Percentiles rank a stretch among this genome's conserved stretches.
Conservation (phyloP, 30 jellyfish, hydroid and myxozoan species). For the Catostylus mosaicus region DNA sequence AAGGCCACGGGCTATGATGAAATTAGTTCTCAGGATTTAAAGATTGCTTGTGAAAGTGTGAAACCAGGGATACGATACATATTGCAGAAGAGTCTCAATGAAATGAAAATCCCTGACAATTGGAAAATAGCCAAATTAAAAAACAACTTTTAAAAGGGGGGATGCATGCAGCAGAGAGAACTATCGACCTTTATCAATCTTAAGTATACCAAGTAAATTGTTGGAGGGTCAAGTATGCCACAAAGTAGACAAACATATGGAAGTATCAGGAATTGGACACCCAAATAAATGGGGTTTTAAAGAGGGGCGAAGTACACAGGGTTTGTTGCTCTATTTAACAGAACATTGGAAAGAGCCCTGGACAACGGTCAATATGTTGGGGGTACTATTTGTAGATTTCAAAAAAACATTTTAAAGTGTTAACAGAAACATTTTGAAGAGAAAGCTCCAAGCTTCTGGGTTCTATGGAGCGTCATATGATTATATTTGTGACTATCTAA, state of each 20-base stretch:
- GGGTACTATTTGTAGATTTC: constrained; percentile 7
- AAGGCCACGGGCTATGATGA: no score
- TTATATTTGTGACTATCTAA: background rate
- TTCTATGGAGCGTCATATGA: background rate
- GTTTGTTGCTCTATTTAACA: no score
- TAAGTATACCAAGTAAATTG: no score
- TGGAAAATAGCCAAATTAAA: constrained; percentile 13
- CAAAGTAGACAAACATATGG: constrained; percentile 10
- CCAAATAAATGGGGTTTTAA: no score
- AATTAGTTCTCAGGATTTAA: constrained; percentile 13
- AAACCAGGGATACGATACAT: constrained; percentile 28
- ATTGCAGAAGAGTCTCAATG: constrained; percentile 1
- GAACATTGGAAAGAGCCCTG: no score
- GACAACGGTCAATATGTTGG: background rate
- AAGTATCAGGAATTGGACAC: constrained; percentile 9
- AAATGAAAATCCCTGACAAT: background rate
- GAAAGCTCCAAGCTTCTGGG: constrained; percentile 7
- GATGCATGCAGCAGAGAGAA: constrained; percentile 2
- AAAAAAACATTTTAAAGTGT: background rate
- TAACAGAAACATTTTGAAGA: background rate
- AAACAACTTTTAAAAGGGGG: background rate
- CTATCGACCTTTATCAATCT: no score
- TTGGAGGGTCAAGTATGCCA: background rate
- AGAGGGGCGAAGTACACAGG: no score
- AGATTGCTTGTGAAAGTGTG: constrained; percentile 23